phyloP scores from a whole-genome alignment of 2,113 vertebrate genomes.

The human (Homo sapiens) region DNA sequence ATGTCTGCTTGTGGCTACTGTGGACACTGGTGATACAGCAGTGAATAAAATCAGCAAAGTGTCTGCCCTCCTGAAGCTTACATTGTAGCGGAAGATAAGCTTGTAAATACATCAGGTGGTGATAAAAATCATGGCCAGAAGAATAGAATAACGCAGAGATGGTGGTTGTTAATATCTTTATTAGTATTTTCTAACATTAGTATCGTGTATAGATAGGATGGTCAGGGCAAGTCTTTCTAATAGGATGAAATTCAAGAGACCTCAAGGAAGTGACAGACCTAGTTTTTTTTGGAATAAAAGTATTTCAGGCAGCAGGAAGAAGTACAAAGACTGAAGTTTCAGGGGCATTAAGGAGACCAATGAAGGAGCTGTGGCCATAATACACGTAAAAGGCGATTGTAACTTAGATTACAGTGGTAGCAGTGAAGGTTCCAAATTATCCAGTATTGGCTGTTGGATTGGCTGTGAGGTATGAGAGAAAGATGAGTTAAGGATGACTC shows the following conservation, averaged over 20 bases:
- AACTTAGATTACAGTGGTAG: neutral
- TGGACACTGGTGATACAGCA: neutral
- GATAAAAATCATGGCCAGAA: neutral
- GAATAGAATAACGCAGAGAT: neutral
- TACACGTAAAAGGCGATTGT: neutral
- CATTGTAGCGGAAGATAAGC: neutral
- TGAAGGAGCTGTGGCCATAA: neutral
- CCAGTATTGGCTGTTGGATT: neutral
- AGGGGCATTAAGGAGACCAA: neutral
- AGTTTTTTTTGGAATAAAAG: neutral
- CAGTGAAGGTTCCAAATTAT: neutral
- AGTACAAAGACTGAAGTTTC: neutral
- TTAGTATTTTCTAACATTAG: no score
- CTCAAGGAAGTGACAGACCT: neutral
- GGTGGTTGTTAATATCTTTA: neutral
- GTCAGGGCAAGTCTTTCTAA: neutral
- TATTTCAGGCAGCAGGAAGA: neutral
- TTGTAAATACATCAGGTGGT: neutral
- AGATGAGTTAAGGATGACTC: neutral
- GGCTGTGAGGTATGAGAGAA: neutral
- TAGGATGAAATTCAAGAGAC: neutral
- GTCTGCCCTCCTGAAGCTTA: neutral
- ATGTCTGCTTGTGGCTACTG: neutral
- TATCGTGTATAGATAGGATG: neutral
- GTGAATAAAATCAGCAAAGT: neutral